Evolutionary conservation across 2,888 invertebrate species (phyloP).

Genomic region (Agrochola circellaris): DNA sequence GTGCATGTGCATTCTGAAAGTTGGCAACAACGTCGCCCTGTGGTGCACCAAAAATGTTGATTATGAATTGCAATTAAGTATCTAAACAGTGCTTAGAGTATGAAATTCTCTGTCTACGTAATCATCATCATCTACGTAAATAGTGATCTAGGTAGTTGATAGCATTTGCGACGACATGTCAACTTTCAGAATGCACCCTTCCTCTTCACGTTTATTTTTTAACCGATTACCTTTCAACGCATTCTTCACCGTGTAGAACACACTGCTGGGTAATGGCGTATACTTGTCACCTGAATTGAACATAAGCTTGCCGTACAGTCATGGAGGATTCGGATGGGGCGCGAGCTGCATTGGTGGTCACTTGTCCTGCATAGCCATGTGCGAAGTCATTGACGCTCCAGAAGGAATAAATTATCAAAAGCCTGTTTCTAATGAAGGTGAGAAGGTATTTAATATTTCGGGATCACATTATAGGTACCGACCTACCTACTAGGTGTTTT

Average conservation of each 20-base stretch:
- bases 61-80: too few species aligned
- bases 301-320: constrained; percentile 93
- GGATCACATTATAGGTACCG: background rate
- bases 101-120: too few species aligned
- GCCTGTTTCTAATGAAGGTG: constrained; percentile 82
- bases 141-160: too few species aligned
- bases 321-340: constrained; percentile 94
- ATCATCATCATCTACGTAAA: too few species aligned
- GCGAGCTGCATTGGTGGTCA: constrained; percentile 94
- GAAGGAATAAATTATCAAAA: constrained; percentile 91
- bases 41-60: too few species aligned
- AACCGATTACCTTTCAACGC: background rate
- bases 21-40: too few species aligned
- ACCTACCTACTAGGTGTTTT: background rate
- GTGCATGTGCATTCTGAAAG: too few species aligned
- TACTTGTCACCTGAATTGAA: constrained; percentile 94
- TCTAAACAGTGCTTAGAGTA: too few species aligned
- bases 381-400: constrained; percentile 94
- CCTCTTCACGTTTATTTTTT: background rate
- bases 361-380: constrained; percentile 94
- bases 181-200: background rate
- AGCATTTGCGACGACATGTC: background rate
- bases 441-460: background rate
- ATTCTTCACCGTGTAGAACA: constrained; percentile 84
- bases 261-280: constrained; percentile 93